These are phyloP conservation scores for Lerista edwardsae DNA, from an alignment of 2,797 vertebrate genomes.

Conservation along the genomic window DNA sequence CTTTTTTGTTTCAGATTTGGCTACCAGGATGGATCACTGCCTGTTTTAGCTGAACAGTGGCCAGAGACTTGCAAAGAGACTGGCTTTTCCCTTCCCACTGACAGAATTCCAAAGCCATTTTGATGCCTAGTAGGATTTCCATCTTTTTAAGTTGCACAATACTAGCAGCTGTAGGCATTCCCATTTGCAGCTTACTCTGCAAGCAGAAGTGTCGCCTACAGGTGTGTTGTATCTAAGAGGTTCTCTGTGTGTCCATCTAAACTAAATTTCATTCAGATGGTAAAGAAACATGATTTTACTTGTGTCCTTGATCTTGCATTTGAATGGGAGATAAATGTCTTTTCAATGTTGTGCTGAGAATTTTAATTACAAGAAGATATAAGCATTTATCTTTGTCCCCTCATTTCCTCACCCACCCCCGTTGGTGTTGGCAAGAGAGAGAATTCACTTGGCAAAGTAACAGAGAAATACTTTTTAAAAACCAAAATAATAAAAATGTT, in stretches of 20 bases:
- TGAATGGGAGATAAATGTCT: not conserved
- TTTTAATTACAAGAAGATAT: slow-evolving; percentile 26
- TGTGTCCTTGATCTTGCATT: not conserved
- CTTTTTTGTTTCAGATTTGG: not conserved
- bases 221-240: not conserved
- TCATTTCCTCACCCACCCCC: not conserved
- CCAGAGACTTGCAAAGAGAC: not conserved
- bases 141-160: not conserved
- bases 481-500: not conserved
- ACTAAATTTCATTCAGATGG: not conserved
- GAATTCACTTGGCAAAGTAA: not conserved
- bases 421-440: not conserved
- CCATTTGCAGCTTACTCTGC: not conserved
- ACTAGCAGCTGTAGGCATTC: not conserved
- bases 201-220: not conserved
- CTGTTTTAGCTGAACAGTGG: not conserved
- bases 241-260: too few relatives aligned
- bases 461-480: not conserved
- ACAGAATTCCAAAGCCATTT: not conserved
- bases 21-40: not conserved
- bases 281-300: not conserved
- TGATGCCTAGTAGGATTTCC: not conserved
- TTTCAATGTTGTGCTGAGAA: not conserved
- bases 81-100: not conserved
- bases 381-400: not conserved